Evolutionary conservation across 2,113 vertebrate species (phyloP), one percentile per base, ranked within the genome.

Genomic region (Etheostoma spectabile): DNA sequence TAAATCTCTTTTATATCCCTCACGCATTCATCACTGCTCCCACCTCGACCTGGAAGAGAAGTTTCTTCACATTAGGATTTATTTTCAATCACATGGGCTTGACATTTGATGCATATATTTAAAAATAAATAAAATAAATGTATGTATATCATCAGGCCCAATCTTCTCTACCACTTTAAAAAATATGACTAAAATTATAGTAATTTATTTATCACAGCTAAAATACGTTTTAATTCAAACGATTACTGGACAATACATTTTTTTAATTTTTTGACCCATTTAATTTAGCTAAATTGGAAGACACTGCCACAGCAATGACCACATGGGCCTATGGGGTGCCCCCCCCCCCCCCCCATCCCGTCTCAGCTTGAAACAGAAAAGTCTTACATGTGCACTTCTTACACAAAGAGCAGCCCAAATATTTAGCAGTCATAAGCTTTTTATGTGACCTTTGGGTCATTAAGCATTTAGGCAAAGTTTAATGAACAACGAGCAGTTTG

Each of bases 401-500:
- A 91, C 93, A 95, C 95, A 97, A 97, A 97, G 95, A 91, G 90
- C 80, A 92, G 94, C 91, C 92, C 94, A 96, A 94, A 96, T 95
- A 96, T 97, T 95, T 95, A 95, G 93, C 95, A 96, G 94, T 94
- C 96, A 96, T 99, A 99, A 99, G 97, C 97, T 96, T 97, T 97
- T 91, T 97, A 91, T 93, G 93, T 98, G 98, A 99, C 98, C 98
- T 97, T 96, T 96, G 96, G 96, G 97, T 98, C 91, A 83, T 74
- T 89, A 87, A 84, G 96, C 96, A 95, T 97, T 97, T 97, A 97
- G 97, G 96, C 97, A 97, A 96, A 97, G 94, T 97, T 99, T 99
- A 99, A 99, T 99, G 98, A 99, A 98, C 97, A 98, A 99, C 97
- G 96, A 96, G 95, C 93, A 94, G 95, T 98, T 98, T 95, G 94